phyloP scores from a whole-genome alignment of 2,113 vertebrate genomes.

The Nymphicus hollandicus region DNA sequence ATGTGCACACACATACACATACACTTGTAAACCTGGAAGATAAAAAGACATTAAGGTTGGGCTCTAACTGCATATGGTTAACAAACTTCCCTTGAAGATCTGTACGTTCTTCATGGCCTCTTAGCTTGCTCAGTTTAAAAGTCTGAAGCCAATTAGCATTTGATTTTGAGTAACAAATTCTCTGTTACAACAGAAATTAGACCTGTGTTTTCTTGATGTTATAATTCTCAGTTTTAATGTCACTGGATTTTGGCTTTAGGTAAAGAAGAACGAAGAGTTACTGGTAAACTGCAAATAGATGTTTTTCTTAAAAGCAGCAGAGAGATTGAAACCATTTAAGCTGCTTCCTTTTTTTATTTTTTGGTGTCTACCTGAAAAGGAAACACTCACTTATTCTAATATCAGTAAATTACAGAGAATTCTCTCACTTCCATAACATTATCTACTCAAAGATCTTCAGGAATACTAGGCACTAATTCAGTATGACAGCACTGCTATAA shows the following conservation, averaged over 20 bases:
- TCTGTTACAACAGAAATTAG: constrained; percentile 5
- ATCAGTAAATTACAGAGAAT: background rate
- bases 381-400: background rate
- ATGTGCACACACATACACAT: background rate
- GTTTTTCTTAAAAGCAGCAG: background rate
- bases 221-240: background rate
- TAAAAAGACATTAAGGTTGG: constrained; percentile 40
- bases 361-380: background rate
- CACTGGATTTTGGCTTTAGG: background rate
- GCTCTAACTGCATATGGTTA: constrained; percentile 20
- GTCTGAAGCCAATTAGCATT: constrained; percentile 9
- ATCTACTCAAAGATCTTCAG: background rate
- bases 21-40: constrained; percentile 30
- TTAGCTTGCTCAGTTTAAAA: background rate
- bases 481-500: background rate
- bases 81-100: constrained; percentile 47
- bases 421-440: background rate
- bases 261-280: background rate
- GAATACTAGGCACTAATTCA: background rate
- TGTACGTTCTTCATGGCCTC: background rate
- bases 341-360: background rate
- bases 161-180: constrained; percentile 54
- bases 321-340: background rate
- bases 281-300: background rate
- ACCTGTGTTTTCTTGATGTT: constrained; percentile 1